Percentiles rank a stretch among this genome's conserved stretches.
These are phyloP conservation scores for Huso huso DNA, from an alignment of 2,797 vertebrate species.

Conservation along the genomic window DNA sequence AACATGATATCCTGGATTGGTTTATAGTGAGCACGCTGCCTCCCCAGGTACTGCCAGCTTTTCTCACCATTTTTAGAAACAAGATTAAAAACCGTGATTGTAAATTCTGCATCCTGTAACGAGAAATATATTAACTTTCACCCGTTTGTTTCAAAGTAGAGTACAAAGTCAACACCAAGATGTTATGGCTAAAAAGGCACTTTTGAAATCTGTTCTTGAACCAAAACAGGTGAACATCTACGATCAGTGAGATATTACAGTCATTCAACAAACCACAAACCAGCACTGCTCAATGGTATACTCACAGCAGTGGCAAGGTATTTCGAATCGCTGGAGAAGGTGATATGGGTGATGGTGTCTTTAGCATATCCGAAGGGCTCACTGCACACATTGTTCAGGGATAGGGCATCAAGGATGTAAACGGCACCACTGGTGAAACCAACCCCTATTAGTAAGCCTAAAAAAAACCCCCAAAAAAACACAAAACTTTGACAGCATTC, in stretches of 20 bases:
- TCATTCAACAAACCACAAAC: too few relatives aligned
- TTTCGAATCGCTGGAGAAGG: slow-evolving; percentile 77
- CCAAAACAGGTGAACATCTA: too few relatives aligned
- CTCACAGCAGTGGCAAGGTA: slow-evolving; percentile 89
- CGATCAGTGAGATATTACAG: too few relatives aligned
- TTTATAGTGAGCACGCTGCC: slow-evolving; percentile 76
- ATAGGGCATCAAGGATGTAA: slow-evolving; percentile 68
- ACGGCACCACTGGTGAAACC: slow-evolving; percentile 77
- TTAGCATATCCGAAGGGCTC: slow-evolving; percentile 60
- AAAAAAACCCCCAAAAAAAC: slow-evolving; percentile 19
- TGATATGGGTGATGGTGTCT: slow-evolving; percentile 66
- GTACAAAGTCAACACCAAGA: too few relatives aligned
- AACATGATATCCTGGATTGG: slow-evolving; percentile 78
- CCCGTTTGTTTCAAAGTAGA: too few relatives aligned
- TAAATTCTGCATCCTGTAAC: slow-evolving; percentile 67
- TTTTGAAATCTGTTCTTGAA: too few relatives aligned
- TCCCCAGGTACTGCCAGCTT: slow-evolving; percentile 70
- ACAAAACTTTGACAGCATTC: background rate
- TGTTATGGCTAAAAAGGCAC: too few relatives aligned
- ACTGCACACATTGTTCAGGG: slow-evolving; percentile 55
- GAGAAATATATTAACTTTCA: background rate
- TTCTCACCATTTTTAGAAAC: slow-evolving; percentile 23
- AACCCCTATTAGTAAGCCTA: slow-evolving; percentile 73
- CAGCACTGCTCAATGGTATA: background rate
- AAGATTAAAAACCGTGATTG: slow-evolving; percentile 66